Conservation (phyloP, 2,888 invertebrate species). For the Tenodera sinensis region DNA sequence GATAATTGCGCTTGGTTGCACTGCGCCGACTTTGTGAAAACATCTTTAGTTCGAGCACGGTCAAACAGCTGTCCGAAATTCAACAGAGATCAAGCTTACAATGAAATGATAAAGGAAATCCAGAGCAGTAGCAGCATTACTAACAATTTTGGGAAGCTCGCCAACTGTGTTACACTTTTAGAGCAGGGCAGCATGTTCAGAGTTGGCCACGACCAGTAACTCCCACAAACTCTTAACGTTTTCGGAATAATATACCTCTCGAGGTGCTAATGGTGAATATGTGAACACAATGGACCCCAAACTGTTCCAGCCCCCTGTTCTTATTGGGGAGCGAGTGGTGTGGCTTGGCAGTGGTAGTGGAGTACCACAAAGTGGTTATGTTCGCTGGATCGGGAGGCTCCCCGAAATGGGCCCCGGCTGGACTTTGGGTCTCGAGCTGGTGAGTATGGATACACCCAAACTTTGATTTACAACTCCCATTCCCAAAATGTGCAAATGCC, state of each 20-base stretch:
- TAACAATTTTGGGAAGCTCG: background rate
- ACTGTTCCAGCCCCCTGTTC: constrained; percentile 37
- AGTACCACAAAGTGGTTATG: constrained; percentile 48
- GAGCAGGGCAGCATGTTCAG: background rate
- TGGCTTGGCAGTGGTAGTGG: constrained; percentile 48
- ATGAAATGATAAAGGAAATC: background rate
- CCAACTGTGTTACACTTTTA: background rate
- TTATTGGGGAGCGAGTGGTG: constrained; percentile 48
- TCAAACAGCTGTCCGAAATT: background rate
- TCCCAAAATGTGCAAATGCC: background rate
- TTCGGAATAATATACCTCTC: background rate
- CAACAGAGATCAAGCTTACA: background rate
- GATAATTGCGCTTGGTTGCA: no score
- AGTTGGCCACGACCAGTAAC: background rate
- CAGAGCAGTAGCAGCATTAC: background rate
- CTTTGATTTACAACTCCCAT: background rate
- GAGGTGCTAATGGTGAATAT: background rate
- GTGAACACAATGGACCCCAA: constrained; percentile 18
- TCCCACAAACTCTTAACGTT: background rate
- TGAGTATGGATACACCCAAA: constrained; percentile 39
- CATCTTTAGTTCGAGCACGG: background rate
- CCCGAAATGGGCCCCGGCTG: constrained; percentile 45
- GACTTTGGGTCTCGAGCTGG: constrained; percentile 55
- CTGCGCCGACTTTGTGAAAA: background rate
- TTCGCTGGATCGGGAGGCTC: constrained; percentile 51